Conservation (phyloP, 2,113 vertebrate species). For the mouse (Mus musculus) region DNA sequence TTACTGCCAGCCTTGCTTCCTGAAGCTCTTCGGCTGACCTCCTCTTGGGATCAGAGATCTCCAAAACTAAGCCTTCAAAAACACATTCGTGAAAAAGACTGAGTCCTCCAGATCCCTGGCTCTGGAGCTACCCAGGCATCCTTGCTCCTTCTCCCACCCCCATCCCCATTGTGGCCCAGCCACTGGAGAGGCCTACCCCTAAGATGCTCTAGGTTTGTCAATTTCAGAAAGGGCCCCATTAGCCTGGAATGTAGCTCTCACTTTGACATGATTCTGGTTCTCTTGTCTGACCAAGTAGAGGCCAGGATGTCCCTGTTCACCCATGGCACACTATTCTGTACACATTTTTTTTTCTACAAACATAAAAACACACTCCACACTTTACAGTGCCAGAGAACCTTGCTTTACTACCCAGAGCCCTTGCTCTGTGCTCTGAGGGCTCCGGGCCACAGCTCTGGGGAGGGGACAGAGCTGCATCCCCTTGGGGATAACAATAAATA, state of each 20-base stretch:
- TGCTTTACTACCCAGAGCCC: background rate
- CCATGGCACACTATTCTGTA: constrained; percentile 45
- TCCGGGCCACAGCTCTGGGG: background rate
- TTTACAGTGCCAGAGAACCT: background rate
- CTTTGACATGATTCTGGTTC: background rate
- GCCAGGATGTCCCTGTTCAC: background rate
- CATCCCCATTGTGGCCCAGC: background rate
- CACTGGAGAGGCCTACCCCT: background rate
- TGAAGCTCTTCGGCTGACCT: constrained; percentile 90
- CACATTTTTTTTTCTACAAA: constrained; percentile 74
- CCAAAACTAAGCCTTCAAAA: background rate
- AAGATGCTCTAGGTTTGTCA: background rate
- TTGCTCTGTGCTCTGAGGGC: accelerated
- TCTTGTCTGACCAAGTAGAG: background rate
- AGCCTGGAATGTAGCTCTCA: background rate
- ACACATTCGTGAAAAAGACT: background rate
- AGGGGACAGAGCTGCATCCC: background rate
- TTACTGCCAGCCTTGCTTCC: constrained; percentile 96
- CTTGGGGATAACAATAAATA: no score
- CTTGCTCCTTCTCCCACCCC: background rate
- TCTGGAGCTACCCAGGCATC: background rate
- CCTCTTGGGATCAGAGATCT: background rate
- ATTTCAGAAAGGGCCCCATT: constrained; percentile 21
- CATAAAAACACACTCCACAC: constrained; percentile 72
- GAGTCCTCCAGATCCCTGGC: background rate